Base-by-base conservation (phyloP, 1,140 invertebrate species). In the Heterodera schachtii region DNA sequence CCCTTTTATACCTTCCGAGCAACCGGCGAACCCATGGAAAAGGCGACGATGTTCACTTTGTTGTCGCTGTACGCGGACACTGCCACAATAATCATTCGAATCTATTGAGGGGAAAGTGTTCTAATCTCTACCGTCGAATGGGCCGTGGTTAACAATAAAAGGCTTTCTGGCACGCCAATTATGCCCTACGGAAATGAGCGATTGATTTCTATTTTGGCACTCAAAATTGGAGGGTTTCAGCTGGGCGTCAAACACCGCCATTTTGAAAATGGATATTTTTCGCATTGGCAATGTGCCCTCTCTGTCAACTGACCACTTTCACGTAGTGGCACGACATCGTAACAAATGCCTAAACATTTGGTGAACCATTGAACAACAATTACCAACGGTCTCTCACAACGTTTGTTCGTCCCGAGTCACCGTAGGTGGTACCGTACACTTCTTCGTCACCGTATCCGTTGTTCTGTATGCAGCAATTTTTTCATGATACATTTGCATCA, bases 391-490 rank as follows among this genome's bases (percentile, higher is more conserved):
- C n/a, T 60, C 57, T 8, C 9, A 89, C 75, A 57, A 90, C 84
- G 64, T 88, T 89, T 57, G 89, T 89, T 57, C 81, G 78, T n/a
- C 88, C 88, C 31, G 78, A 85, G 75, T 89, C 88, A 46, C 88
- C 88, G 80, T 89, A 89, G 2, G 88, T 89, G 9, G 88, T 89
- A n/a, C 83, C 88, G 81, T 90, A 89, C 41, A 89, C 82, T 71
- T 90, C 87, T 44, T 81, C 75, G 19, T 85, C 81, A 41, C 43
- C 66, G 74, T 89, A 89, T 31, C 87, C 87, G 81, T 87, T 84
- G 70, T 66, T 78, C 76, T 78, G 47, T n/a, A n/a, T n/a, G n/a
- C n/a, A n/a, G n/a, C n/a, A n/a, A 66, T 0, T 21, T 11, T 47
- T 47, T 9, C 43, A 41, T 41, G 9, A 78, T 31, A 9, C 16